Percentiles rank a stretch among this genome's conserved stretches.
phyloP scores from a whole-genome alignment of 2,113 vertebrate species.

The Azemiops feae region DNA sequence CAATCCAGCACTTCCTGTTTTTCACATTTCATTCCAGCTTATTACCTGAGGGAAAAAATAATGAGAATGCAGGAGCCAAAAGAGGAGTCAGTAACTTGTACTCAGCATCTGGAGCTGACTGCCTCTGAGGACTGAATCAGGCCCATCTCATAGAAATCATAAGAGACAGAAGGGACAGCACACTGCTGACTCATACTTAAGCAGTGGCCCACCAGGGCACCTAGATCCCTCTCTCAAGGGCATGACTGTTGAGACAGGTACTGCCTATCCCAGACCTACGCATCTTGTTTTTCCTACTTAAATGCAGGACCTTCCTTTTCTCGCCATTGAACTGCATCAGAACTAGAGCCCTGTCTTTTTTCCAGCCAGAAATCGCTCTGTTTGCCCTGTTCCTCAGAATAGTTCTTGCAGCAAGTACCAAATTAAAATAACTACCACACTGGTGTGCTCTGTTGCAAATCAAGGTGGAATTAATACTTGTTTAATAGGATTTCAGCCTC shows the following conservation, averaged over 20 bases:
- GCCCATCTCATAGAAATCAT: not conserved
- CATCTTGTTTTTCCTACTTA: not conserved
- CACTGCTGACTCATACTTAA: not conserved
- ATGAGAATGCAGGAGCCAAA: slow-evolving; percentile 43
- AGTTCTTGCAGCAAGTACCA: not conserved
- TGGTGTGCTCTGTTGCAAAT: not conserved
- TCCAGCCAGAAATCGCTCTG: slow-evolving; percentile 5
- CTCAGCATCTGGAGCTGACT: slow-evolving; percentile 24
- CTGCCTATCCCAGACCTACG: not conserved
- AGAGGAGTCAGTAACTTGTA: slow-evolving; percentile 25
- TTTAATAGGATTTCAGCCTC: not conserved
- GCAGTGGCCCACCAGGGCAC: not conserved
- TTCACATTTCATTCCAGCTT: slow-evolving; percentile 56
- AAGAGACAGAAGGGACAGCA: not conserved
- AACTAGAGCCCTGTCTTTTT: slow-evolving; percentile 31
- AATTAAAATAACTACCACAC: not conserved
- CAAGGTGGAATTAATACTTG: not conserved
- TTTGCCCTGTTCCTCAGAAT: not conserved
- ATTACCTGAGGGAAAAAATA: slow-evolving; percentile 47
- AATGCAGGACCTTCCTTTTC: not conserved
- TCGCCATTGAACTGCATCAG: not conserved
- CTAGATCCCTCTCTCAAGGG: not conserved
- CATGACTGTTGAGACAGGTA: not conserved
- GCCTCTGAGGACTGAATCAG: slow-evolving; percentile 5
- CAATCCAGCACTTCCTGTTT: slow-evolving; percentile 57